Percentiles rank a stretch among this genome's conserved stretches.
These are phyloP conservation scores for Andrena camellia DNA, from an alignment of 2,888 invertebrate genomes.

Conservation along the genomic window DNA sequence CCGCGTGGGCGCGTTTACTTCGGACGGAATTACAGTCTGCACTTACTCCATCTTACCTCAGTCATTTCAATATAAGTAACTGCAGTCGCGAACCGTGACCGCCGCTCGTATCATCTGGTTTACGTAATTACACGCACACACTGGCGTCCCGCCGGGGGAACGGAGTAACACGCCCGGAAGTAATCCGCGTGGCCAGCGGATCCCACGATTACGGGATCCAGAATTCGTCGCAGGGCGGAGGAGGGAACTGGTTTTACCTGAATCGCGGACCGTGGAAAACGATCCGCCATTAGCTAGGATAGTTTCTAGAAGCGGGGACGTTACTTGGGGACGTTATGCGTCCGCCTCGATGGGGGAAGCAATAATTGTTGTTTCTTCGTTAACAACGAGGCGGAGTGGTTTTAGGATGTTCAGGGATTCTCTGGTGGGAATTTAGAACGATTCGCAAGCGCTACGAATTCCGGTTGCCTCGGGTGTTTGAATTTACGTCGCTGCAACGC, in stretches of 20 bases:
- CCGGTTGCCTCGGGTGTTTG: neutral
- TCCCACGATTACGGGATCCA: constrained; percentile 18
- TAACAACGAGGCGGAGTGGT: constrained; percentile 2
- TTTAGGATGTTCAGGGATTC: neutral
- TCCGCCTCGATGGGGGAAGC: neutral
- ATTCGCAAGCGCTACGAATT: neutral
- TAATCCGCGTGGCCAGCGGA: constrained; percentile 21
- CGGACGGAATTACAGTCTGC: constrained; percentile 71
- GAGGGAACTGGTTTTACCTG: constrained; percentile 30
- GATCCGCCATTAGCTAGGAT: constrained; percentile 26
- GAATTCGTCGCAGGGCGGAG: constrained; percentile 22
- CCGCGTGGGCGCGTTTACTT: constrained; percentile 73
- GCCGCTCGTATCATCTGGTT: constrained; percentile 69
- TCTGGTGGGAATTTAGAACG: neutral
- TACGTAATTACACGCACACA: constrained; percentile 70
- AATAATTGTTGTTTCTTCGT: constrained; percentile 26
- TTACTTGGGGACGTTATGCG: constrained; percentile 27
- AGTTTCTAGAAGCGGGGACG: constrained; percentile 14
- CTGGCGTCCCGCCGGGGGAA: constrained; percentile 47
- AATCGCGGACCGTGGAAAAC: constrained; percentile 15
- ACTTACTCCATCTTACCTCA: constrained; percentile 70
- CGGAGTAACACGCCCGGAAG: constrained; percentile 66
- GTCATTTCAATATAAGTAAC: constrained; percentile 70
- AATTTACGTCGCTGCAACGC: neutral
- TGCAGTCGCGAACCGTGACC: constrained; percentile 76